Base-by-base conservation (phyloP, 2,888 invertebrate species). In the Cheilosia scutellata region DNA sequence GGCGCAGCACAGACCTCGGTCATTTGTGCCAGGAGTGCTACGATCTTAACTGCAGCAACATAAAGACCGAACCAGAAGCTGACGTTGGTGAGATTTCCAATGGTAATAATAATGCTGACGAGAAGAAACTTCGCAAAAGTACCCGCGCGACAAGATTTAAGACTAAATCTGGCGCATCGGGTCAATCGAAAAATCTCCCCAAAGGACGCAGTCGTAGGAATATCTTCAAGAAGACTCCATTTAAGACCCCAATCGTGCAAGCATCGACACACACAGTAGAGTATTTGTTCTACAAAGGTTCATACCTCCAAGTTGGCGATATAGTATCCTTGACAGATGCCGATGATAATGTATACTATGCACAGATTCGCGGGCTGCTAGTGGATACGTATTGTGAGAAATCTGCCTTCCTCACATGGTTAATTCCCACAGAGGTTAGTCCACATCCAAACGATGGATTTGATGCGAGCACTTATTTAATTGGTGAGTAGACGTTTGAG, bases 361-460 rank as follows among this genome's bases (percentile, higher is more conserved):
- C 97, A 5, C 98, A 98, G 93, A 95, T 98, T 72, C 94, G 97
- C 70, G 98, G 98, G 0, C 95, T 98, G 70, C 93, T 98, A 79
- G 96, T 97, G 0, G 98, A 98, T 91, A 97, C 97, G 91, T 98
- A 97, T 91, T 97, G 97, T 89, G 97, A 98, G 91, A 98, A 98
- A 92, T 98, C 97, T 91, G 98, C 98, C 0, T 97, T 96, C 2
- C 93, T 98, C 13, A 97, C 98, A 0, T 98, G 98, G 98, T 93
- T 98, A 0, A 93, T 98, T 70, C 98, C 98, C 0, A 97, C 98
- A 0, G 94, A 95, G 87, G 95, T 95, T 27, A 96, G 97, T 89
- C 96, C 96, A 4, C 95, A 96, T 9, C 96, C 96, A 0, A 95
- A 95, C 87, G 94, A 95, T 88, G 94, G 95, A 40, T 98, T 98